These are phyloP conservation scores for Mimumesa dahlbomi DNA, from an alignment of 2,888 invertebrate genomes.

Conservation along the genomic window DNA sequence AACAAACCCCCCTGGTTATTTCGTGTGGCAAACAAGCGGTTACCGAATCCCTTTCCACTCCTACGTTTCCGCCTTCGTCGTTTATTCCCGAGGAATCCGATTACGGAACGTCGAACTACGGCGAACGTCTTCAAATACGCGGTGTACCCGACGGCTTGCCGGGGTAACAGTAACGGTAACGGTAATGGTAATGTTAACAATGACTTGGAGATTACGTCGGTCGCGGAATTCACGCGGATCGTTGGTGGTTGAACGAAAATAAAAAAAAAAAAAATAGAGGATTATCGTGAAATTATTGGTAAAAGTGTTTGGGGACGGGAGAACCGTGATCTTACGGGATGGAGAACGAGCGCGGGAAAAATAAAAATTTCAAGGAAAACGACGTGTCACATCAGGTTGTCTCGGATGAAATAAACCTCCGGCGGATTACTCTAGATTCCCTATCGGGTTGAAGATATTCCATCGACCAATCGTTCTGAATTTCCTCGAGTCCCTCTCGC, in stretches of 20 bases:
- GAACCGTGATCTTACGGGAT: too few species aligned
- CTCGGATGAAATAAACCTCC: too few species aligned
- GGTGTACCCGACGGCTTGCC: background rate
- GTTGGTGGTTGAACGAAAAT: too few species aligned
- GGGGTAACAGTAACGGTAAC: too few species aligned
- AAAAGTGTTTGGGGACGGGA: too few species aligned
- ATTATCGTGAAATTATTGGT: too few species aligned
- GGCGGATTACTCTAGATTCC: too few species aligned
- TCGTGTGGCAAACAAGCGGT: conserved; percentile 68
- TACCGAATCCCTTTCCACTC: conserved; percentile 50
- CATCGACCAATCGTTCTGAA: background rate
- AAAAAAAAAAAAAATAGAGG: too few species aligned
- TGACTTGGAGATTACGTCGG: too few species aligned
- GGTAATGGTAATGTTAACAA: too few species aligned
- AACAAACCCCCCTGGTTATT: conserved; percentile 61
- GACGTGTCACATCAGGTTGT: too few species aligned
- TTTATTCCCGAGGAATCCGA: conserved; percentile 37
- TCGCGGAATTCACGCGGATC: too few species aligned
- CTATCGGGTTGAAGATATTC: background rate
- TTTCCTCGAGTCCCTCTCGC: background rate
- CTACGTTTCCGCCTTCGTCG: conserved; percentile 21
- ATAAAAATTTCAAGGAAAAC: background rate
- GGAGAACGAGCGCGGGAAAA: background rate
- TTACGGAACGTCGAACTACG: conserved; percentile 14
- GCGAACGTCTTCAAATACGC: background rate